Percentiles rank a stretch among this genome's conserved stretches.
These are phyloP conservation scores for Salvelinus sp. DNA, from an alignment of 2,113 vertebrate genomes.

Conservation along the genomic window DNA sequence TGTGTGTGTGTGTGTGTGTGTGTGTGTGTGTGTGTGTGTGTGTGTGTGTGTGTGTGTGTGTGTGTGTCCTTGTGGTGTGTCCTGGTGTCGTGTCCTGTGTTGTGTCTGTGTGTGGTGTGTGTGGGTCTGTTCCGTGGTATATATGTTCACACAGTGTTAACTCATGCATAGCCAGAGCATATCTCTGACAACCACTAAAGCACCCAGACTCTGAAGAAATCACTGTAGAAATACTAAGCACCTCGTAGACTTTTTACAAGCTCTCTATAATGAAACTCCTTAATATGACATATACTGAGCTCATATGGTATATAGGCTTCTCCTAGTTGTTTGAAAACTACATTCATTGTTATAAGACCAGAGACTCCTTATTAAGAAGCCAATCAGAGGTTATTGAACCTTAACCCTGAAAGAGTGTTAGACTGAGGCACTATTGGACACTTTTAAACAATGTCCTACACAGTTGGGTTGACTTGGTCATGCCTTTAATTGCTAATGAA, in stretches of 20 bases:
- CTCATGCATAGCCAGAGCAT: slow-evolving; percentile 35
- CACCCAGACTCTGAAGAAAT: slow-evolving; percentile 31
- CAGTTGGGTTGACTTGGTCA: no score
- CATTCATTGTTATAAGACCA: slow-evolving; percentile 35
- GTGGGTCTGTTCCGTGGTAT: slow-evolving; percentile 9
- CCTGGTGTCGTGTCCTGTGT: neutral
- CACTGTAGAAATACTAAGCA: slow-evolving; percentile 44
- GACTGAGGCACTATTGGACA: neutral
- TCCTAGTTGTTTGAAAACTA: slow-evolving; percentile 13
- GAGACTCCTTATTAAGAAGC: slow-evolving; percentile 32
- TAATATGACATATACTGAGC: slow-evolving; percentile 35
- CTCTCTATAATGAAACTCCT: slow-evolving; percentile 46
- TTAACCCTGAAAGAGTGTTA: neutral
- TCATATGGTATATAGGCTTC: slow-evolving; percentile 12
- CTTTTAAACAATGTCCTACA: neutral
- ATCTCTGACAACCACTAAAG: slow-evolving; percentile 37
- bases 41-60: slow-evolving; percentile 3
- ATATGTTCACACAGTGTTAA: neutral
- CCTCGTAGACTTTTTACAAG: slow-evolving; percentile 40
- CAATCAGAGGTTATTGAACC: slow-evolving; percentile 30
- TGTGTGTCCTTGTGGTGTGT: no score
- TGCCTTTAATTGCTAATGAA: no score
- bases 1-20: neutral
- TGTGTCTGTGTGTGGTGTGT: slow-evolving; percentile 8
- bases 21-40: neutral